Evolutionary conservation across 2,888 invertebrate species (phyloP).

Genomic region (Hoplodrina blanda): DNA sequence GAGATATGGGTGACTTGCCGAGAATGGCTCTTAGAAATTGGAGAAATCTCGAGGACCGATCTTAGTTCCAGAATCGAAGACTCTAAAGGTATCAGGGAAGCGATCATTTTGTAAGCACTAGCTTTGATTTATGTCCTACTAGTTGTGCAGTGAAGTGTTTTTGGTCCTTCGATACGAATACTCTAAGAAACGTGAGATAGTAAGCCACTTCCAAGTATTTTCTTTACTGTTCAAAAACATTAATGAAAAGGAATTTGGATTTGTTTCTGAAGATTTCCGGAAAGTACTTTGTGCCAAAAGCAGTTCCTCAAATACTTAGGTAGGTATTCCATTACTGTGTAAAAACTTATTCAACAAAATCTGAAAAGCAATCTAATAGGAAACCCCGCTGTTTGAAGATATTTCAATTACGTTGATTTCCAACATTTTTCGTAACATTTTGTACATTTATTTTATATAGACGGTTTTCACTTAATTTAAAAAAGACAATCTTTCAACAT

Average conservation of each 20-base stretch:
- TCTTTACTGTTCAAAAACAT: neutral
- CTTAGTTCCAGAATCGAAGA: slow-evolving; percentile 7
- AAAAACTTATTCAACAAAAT: too few relatives aligned
- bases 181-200: neutral
- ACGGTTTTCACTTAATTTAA: too few relatives aligned
- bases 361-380: neutral
- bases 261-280: neutral
- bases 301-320: neutral
- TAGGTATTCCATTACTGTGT: neutral
- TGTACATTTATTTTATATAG: too few relatives aligned
- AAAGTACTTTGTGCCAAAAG: neutral
- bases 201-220: neutral
- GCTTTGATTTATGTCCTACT: slow-evolving; percentile 32
- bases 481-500: too few relatives aligned
- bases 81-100: neutral
- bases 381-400: neutral
- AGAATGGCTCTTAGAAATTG: slow-evolving; percentile 33
- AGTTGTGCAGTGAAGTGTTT: slow-evolving; percentile 18
- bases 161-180: neutral
- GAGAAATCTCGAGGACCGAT: slow-evolving; percentile 36
- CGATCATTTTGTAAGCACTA: slow-evolving; percentile 14
- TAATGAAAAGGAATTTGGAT: neutral
- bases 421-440: neutral
- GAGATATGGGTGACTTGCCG: slow-evolving; percentile 16
- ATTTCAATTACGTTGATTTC: neutral